Conservation (phyloP, 1,140 invertebrate species). For the Sitodiplosis mosellana region DNA sequence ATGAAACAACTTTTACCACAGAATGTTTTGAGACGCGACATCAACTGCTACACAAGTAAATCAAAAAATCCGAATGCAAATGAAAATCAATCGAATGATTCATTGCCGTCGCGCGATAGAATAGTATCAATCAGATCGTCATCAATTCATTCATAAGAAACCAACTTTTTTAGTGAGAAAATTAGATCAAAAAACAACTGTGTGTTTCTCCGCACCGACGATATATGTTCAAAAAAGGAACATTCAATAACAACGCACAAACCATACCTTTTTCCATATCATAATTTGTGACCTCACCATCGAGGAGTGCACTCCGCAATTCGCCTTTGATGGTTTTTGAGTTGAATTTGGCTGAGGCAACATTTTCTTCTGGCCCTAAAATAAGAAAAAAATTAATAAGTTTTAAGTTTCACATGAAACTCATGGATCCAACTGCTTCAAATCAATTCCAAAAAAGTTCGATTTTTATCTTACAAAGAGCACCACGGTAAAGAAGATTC, state of each 20-base stretch:
- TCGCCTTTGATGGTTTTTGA: constrained; percentile 74
- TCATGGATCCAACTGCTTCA: not conserved
- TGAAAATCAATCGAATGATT: no score
- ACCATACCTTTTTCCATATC: constrained; percentile 63
- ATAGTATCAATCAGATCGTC: no score
- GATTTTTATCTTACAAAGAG: constrained; percentile 33
- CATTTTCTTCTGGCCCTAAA: constrained; percentile 76
- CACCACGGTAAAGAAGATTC: constrained; percentile 63
- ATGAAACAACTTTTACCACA: no score
- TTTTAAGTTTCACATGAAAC: not conserved
- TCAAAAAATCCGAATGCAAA: no score
- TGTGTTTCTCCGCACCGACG: no score
- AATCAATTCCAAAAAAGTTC: not conserved
- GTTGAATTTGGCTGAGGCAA: constrained; percentile 58
- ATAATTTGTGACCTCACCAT: constrained; percentile 73
- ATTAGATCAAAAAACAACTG: not conserved
- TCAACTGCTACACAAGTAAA: no score
- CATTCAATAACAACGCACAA: no score
- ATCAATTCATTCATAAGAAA: no score
- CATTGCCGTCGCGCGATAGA: no score
- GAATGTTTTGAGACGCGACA: no score
- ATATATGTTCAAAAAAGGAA: no score
- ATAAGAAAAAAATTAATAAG: constrained; percentile 4
- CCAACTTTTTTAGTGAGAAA: not conserved
- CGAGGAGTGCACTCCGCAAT: constrained; percentile 65